These are phyloP conservation scores for Centropus bengalensis DNA, from an alignment of 2,113 vertebrate species.

Conservation along the genomic window DNA sequence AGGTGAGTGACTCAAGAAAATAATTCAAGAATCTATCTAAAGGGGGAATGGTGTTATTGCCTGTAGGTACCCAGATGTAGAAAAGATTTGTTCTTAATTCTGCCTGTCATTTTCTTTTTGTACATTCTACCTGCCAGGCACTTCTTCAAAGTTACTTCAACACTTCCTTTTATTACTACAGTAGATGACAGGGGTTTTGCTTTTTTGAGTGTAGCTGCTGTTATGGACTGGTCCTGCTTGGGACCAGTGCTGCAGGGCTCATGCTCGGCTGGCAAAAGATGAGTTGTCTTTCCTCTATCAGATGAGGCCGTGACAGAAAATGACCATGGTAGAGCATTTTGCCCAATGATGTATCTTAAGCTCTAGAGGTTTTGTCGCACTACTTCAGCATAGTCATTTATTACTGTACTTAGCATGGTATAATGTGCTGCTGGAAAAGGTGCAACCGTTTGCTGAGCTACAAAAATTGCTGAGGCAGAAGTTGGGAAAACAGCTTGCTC, in stretches of 20 bases:
- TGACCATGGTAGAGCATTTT: not conserved
- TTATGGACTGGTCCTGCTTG: not conserved
- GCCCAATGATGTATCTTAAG: not conserved
- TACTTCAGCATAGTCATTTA: not conserved
- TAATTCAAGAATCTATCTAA: not conserved
- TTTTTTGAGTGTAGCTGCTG: not conserved
- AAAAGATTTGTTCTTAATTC: not conserved
- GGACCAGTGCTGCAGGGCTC: not conserved
- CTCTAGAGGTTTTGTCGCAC: not conserved
- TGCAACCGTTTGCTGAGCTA: not conserved
- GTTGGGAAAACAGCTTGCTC: not conserved
- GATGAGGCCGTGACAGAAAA: not conserved
- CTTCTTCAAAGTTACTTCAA: not conserved
- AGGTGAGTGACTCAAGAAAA: not conserved
- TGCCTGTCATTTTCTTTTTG: not conserved
- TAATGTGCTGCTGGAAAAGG: not conserved
- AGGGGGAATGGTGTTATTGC: not conserved
- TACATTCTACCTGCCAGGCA: not conserved
- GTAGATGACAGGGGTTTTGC: not conserved
- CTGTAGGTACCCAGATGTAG: not conserved
- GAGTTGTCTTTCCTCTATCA: not conserved
- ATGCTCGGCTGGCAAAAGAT: not conserved
- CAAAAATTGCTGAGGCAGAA: slow-evolving; percentile 9
- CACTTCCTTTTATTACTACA: not conserved
- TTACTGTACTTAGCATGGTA: not conserved